phyloP scores from a whole-genome alignment of 1,140 invertebrate species.

The Drosophila ohnishii region DNA sequence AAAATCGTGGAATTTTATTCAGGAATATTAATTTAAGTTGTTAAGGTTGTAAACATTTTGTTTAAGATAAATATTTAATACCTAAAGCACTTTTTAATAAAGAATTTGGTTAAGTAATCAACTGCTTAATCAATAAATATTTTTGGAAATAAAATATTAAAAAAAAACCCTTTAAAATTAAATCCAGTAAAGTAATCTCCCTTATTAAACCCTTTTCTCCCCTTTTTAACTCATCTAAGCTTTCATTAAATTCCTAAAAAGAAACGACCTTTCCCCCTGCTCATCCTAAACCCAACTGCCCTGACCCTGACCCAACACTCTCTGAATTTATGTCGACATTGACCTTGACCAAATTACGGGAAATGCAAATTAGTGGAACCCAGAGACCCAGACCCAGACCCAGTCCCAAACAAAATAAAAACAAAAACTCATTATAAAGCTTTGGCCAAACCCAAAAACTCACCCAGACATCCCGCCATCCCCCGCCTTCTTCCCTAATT shows the following conservation, averaged over 20 bases:
- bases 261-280: neutral
- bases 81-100: neutral
- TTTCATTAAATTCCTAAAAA: constrained; percentile 19
- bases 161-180: neutral
- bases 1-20: neutral
- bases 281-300: neutral
- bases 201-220: neutral
- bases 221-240: neutral
- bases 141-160: neutral
- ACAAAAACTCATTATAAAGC: constrained; percentile 77
- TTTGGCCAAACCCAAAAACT: constrained; percentile 17
- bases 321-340: constrained; percentile 61
- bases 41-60: neutral
- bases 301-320: constrained; percentile 53
- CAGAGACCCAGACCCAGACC: constrained; percentile 19
- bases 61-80: neutral
- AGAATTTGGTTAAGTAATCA: neutral
- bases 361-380: constrained; percentile 74
- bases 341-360: constrained; percentile 66
- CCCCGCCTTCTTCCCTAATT: constrained; percentile 49
- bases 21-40: neutral
- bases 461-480: neutral
- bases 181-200: neutral
- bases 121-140: neutral
- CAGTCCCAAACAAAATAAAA: constrained; percentile 55